phyloP scores from a whole-genome alignment of 2,888 invertebrate genomes.

The Nysson spinosus region DNA sequence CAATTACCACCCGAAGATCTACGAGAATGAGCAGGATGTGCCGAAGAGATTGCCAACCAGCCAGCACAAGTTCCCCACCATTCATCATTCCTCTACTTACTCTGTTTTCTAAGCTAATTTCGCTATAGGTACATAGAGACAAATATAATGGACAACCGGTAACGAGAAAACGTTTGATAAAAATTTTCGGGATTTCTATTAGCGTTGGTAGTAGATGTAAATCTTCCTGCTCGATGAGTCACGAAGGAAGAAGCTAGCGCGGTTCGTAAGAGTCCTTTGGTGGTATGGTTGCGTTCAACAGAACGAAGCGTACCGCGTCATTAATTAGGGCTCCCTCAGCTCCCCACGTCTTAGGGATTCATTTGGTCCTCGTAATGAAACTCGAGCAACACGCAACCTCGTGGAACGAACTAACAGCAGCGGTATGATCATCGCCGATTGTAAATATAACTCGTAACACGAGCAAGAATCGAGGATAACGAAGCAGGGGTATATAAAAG shows the following conservation, averaged over 20 bases:
- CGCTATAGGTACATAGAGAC: too few species aligned
- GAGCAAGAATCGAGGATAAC: background rate
- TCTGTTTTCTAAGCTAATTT: background rate
- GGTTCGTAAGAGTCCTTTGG: conserved; percentile 43
- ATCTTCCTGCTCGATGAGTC: conserved; percentile 46
- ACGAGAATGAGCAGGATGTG: background rate
- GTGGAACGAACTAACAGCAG: background rate
- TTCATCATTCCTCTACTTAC: background rate
- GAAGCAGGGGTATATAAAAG: too few species aligned
- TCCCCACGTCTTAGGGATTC: conserved; percentile 58
- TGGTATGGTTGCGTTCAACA: conserved; percentile 30
- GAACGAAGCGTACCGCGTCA: conserved; percentile 56
- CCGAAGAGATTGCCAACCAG: background rate
- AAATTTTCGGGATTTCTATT: conserved; percentile 41
- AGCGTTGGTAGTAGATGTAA: conserved; percentile 15
- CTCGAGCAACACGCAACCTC: conserved; percentile 63
- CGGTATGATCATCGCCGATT: background rate
- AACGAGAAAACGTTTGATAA: too few species aligned
- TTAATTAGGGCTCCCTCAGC: conserved; percentile 64
- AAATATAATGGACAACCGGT: background rate
- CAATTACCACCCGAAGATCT: conserved; percentile 32
- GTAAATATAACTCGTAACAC: conserved; percentile 7
- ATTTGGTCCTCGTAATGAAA: conserved; percentile 66
- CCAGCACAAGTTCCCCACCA: background rate
- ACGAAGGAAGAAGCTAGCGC: conserved; percentile 52